Evolutionary conservation across 2,113 vertebrate species (phyloP).

Genomic region (Varanus salvator): DNA sequence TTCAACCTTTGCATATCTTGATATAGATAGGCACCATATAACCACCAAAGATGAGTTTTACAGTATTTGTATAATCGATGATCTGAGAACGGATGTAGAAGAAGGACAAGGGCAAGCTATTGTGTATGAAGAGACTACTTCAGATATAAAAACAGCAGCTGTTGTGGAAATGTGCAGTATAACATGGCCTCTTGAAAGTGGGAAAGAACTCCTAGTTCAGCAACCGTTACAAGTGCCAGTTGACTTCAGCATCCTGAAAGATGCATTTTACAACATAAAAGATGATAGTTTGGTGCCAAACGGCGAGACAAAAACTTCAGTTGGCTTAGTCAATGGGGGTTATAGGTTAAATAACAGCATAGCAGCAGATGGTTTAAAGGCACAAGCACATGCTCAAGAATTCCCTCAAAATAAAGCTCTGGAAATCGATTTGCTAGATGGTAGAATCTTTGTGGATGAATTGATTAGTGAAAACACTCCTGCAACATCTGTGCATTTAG

Average conservation of each 20-base stretch:
- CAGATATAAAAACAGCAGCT: slow-evolving; percentile 66
- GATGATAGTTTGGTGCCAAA: not conserved
- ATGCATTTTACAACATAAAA: slow-evolving; percentile 9
- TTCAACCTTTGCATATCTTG: slow-evolving; percentile 34
- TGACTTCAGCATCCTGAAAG: slow-evolving; percentile 49
- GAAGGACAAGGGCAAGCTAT: slow-evolving; percentile 51
- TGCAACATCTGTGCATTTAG: not conserved
- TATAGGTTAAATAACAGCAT: slow-evolving; percentile 31
- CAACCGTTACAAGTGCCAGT: slow-evolving; percentile 40
- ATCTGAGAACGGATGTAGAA: slow-evolving; percentile 74
- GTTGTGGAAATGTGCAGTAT: slow-evolving; percentile 57
- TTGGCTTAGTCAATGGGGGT: slow-evolving; percentile 7
- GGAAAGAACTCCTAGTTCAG: slow-evolving; percentile 54
- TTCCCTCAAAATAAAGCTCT: slow-evolving; percentile 32
- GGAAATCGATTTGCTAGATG: not conserved
- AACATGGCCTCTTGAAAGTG: slow-evolving; percentile 49
- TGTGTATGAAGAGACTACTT: slow-evolving; percentile 41
- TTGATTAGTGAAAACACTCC: slow-evolving; percentile 19
- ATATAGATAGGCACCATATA: slow-evolving; percentile 44
- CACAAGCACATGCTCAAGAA: slow-evolving; percentile 1
- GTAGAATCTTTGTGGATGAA: slow-evolving; percentile 36
- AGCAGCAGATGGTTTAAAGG: slow-evolving; percentile 40
- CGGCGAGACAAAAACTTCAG: not conserved
- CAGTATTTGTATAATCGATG: slow-evolving; percentile 87
- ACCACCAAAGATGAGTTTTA: slow-evolving; percentile 80